Percentiles rank a stretch among this genome's conserved stretches.
Conservation (phyloP, 2,797 vertebrate genomes). For the Aldrovandia affinis region DNA sequence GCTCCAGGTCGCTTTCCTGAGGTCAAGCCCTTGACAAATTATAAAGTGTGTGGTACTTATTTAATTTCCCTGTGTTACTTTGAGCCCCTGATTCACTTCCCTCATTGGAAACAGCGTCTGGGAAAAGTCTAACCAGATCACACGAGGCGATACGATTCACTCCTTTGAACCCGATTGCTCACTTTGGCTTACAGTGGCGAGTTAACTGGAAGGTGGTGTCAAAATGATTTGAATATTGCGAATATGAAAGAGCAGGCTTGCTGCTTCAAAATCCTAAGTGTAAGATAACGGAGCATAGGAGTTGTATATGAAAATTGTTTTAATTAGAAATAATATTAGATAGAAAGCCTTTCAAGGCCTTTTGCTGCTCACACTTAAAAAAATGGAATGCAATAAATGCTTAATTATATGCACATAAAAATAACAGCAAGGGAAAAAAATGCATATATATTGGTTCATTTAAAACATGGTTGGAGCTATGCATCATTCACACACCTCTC, state of each 20-base stretch:
- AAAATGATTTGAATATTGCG: not conserved
- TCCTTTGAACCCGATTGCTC: conserved; percentile 6
- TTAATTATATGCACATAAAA: conserved; percentile 24
- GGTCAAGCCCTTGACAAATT: not conserved
- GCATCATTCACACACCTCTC: conserved; percentile 27
- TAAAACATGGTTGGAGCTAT: conserved; percentile 30
- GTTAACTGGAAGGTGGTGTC: not conserved
- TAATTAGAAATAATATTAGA: conserved; percentile 17
- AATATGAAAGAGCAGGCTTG: conserved; percentile 1
- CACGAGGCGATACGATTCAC: not conserved
- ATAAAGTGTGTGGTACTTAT: not conserved
- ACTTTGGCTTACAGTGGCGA: conserved; percentile 7
- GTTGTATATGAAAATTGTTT: conserved; percentile 13
- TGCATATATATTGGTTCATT: conserved; percentile 35
- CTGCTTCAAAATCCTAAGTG: conserved; percentile 7
- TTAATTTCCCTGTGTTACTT: not conserved
- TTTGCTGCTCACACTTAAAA: not conserved
- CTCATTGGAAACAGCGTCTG: not conserved
- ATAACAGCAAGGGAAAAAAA: conserved; percentile 25
- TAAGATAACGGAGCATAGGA: not conserved
- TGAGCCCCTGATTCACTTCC: not conserved
- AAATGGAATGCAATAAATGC: conserved; percentile 12
- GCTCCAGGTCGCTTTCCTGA: not conserved
- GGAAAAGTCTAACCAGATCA: not conserved
- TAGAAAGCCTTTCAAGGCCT: conserved; percentile 11